Evolutionary conservation across 2,888 invertebrate species (phyloP).

Genomic region (Antheraea assamensis): DNA sequence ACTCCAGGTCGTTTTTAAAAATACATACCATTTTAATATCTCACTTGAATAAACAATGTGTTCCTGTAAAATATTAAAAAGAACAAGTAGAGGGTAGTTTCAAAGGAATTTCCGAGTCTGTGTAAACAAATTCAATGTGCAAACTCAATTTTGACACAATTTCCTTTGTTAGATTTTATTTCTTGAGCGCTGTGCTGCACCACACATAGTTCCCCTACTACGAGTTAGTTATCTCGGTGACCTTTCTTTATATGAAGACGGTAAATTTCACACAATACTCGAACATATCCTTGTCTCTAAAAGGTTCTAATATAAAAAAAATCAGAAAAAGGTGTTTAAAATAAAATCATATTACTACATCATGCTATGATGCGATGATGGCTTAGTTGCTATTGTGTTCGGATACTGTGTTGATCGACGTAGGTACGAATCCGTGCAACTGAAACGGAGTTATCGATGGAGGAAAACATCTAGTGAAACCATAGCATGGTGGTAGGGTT

Average conservation of each 20-base stretch:
- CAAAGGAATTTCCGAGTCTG: conserved; percentile 16
- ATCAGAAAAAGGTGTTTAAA: too few relatives aligned
- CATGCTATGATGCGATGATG: too few relatives aligned
- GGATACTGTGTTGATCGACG: too few relatives aligned
- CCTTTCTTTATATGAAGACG: not conserved
- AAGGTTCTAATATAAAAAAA: not conserved
- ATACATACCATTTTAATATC: not conserved
- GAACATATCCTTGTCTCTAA: not conserved
- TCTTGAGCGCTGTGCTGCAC: conserved; percentile 10
- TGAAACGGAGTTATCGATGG: too few relatives aligned
- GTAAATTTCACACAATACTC: not conserved
- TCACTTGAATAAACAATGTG: conserved; percentile 1
- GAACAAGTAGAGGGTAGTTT: conserved; percentile 1
- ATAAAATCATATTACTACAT: too few relatives aligned
- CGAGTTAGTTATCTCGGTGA: not conserved
- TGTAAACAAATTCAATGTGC: conserved; percentile 22
- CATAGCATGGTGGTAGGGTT: too few relatives aligned
- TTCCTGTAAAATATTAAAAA: conserved; percentile 11
- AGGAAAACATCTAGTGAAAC: too few relatives aligned
- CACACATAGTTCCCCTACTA: conserved; percentile 11
- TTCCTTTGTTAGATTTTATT: conserved; percentile 26
- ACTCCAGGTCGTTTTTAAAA: not conserved
- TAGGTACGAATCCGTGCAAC: too few relatives aligned
- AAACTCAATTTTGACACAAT: conserved; percentile 29
- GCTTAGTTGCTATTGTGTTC: too few relatives aligned